phyloP scores from a whole-genome alignment of 2,113 vertebrate species.

The Rhea americana region DNA sequence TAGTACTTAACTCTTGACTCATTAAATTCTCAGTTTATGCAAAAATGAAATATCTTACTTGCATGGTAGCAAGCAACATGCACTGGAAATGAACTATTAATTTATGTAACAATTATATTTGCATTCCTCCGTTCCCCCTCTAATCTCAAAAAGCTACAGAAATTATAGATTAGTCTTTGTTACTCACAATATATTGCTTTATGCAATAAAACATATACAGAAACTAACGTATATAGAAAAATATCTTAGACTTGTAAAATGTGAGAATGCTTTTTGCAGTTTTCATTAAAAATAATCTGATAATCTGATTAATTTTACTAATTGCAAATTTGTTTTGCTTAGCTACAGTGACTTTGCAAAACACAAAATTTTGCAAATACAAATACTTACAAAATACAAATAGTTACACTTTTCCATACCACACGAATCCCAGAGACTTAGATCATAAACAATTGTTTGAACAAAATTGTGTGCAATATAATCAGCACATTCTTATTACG shows the following conservation, averaged over 20 bases:
- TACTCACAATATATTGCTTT: neutral
- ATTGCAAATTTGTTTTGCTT: neutral
- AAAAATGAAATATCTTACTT: neutral
- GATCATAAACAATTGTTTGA: too few species aligned
- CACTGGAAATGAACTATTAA: neutral
- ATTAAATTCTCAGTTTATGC: fast-evolving
- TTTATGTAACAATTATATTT: neutral
- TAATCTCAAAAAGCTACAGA: neutral
- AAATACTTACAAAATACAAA: neutral
- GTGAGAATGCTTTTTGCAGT: neutral
- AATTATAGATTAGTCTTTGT: neutral
- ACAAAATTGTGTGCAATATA: neutral
- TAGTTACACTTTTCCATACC: neutral
- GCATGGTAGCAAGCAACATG: neutral
- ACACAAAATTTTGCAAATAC: neutral
- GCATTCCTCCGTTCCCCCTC: neutral
- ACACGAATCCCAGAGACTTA: neutral
- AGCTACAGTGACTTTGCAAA: neutral
- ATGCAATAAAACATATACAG: neutral
- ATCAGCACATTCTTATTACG: neutral
- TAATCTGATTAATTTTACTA: neutral
- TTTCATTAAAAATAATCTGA: neutral
- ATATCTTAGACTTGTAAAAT: neutral
- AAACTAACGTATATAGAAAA: neutral
- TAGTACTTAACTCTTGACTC: neutral